Conservation (phyloP, 2,113 vertebrate genomes). For the Carollia perspicillata region DNA sequence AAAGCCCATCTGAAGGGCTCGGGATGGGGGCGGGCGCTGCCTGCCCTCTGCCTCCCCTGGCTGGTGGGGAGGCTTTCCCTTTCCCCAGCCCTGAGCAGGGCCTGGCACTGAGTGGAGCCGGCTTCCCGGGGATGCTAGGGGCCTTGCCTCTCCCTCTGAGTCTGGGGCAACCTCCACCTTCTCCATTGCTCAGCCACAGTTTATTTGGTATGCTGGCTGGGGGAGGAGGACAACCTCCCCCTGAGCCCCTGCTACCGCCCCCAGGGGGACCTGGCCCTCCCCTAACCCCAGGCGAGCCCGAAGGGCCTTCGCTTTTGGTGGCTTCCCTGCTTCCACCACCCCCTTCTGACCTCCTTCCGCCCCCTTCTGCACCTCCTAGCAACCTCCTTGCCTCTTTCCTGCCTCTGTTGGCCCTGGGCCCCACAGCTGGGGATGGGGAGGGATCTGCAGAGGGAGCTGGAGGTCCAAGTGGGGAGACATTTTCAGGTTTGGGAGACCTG, state of each 20-base stretch:
- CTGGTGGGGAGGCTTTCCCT: constrained; percentile 85
- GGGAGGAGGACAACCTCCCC: constrained; percentile 73
- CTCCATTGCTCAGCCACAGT: constrained; percentile 76
- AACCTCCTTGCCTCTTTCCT: constrained; percentile 83
- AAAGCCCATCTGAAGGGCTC: constrained; percentile 72
- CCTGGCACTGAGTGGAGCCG: constrained; percentile 83
- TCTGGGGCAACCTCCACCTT: constrained; percentile 79
- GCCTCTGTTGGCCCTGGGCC: constrained; percentile 80
- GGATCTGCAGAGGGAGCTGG: constrained; percentile 73
- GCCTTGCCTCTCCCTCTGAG: constrained; percentile 84
- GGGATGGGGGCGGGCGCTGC: constrained; percentile 62
- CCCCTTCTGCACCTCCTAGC: constrained; percentile 83
- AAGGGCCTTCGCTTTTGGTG: constrained; percentile 80
- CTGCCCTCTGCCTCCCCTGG: constrained; percentile 66
- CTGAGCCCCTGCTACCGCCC: constrained; percentile 69
- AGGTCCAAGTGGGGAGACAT: constrained; percentile 80
- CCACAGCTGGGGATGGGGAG: constrained; percentile 76
- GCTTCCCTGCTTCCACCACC: constrained; percentile 86
- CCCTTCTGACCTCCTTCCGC: constrained; percentile 83
- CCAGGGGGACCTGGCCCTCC: constrained; percentile 74
- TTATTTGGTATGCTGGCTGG: constrained; percentile 78
- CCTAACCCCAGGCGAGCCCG: constrained; percentile 77
- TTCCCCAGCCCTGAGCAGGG: constrained; percentile 87
- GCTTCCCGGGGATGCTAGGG: constrained; percentile 85
- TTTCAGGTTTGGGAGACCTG: constrained; percentile 83